Base-by-base conservation (phyloP, 2,113 vertebrate species). In the Bubo blakistoni region DNA sequence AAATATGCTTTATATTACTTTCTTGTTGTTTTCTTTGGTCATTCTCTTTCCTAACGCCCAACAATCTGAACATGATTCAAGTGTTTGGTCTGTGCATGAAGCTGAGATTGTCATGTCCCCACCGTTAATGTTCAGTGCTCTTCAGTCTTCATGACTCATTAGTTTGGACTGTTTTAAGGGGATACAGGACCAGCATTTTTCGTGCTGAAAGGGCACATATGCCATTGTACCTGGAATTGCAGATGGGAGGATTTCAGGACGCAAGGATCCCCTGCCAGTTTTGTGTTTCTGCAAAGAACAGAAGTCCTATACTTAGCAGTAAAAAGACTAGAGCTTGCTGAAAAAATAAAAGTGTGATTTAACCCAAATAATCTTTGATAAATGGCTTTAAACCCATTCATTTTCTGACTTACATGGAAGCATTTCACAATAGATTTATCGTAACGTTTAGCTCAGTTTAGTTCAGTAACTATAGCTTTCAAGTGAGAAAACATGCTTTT, bases 141-240 rank as follows among this genome's bases (percentile, higher is more conserved):
- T 77, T 65, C 55, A 32, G 4, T 66, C 22, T 49, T n/a, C 20
- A 13, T 7, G 24, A 30, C 9, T 85, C 20, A 15, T 10, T 16
- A 59, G 13, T 18, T 46, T 14, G 30, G 49, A 19, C 14, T 61
- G 8, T 17, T 74, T 67, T 25, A 81, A 84, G 57, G 40, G 32
- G 10, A 16, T 38, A 11, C 7, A 74, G 55, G 49, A 27, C 32
- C 6, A 46, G 21, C 27, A 20, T 0, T 44, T 83, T 52, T 36
- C 2, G 0, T 2, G 2, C 15, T 51, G 29, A 34, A 72, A 71
- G 16, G 20, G 9, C 7, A 19, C 18, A 12, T 10, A 10, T 30
- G 18, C 5, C 13, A 21, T 34, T 32, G 32, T 14, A 77, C 9
- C 22, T 76, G 47, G 10, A 88, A 42, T 10, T 51, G 52, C 9